Base-by-base conservation (phyloP, 2,797 vertebrate genomes). In the Ispidina lecontei region DNA sequence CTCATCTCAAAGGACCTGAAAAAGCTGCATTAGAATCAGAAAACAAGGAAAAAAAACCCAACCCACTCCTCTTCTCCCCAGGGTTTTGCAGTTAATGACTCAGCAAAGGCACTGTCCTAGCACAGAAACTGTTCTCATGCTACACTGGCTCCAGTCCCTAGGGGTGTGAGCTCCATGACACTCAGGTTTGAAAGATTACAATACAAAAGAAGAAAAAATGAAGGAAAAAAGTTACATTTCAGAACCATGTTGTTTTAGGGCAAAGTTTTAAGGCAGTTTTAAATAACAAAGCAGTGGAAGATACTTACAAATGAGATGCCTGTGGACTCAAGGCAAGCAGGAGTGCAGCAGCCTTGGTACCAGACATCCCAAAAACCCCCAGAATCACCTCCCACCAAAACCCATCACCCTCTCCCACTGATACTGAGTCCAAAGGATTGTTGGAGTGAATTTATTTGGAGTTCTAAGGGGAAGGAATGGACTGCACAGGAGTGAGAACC, bases 381-480 rank as follows among this genome's bases (percentile, higher is more conserved):
- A 25, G 2, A 63, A 43, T 39, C 4, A 29, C 52, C 69, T 58
- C 49, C 51, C 69, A 17, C 68, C 78, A 56, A 35, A 15, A 51
- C 77, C 43, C 20, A 10, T n/a, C 51, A 55, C 62, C 44, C 47
- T 72, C 52, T 44, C 69, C 71, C 63, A 33, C 67, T 76, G 47
- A 44, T 16, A 81, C 81, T 31, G 74, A 86, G 25, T 64, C 84
- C 60, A 76, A 88, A 84, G 31, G 52, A 79, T 71, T 54, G 71
- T 4, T 65, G 77, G 73, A 70, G 89, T 79, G 90, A 54, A 68
- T 92, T 95, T 91, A 95, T 95, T 94, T 69, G 25, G 58, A 80
- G 74, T 17, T 67, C 70, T 70, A 43, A 44, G 88, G 73, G 75
- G 47, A 73, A 79, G 75, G 86, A 93, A 91, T 65, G 87, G 39